Evolutionary conservation across 2,113 vertebrate species (phyloP).

Genomic region (Ciconia boyciana): DNA sequence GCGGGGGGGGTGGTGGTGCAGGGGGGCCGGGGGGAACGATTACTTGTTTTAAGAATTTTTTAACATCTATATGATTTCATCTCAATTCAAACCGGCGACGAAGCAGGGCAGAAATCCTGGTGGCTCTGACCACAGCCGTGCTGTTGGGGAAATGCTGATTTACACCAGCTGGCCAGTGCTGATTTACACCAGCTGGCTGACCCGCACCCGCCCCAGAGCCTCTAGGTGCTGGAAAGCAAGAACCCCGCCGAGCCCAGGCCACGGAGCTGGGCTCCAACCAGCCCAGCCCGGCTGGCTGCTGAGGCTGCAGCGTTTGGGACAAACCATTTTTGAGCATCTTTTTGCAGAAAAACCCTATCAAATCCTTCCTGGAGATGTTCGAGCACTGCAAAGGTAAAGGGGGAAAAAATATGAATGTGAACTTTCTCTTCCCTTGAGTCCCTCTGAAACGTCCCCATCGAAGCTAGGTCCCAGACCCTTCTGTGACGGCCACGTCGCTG

Average conservation of each 20-base stretch:
- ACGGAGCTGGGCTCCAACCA: neutral
- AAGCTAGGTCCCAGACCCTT: no score
- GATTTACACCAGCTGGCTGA: neutral
- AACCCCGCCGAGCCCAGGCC: fast-evolving
- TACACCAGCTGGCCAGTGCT: fast-evolving
- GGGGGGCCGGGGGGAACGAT: fast-evolving
- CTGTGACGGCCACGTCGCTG: neutral
- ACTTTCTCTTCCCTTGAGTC: fast-evolving
- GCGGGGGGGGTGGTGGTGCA: no score
- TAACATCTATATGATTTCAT: fast-evolving
- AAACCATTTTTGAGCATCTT: neutral
- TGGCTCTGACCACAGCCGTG: fast-evolving
- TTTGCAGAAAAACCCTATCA: neutral
- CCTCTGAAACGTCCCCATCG: fast-evolving
- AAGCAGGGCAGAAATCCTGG: neutral
- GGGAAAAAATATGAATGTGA: fast-evolving
- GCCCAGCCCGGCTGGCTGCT: no score
- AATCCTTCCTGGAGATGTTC: fast-evolving
- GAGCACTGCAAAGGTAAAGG: neutral
- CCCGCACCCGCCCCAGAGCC: neutral
- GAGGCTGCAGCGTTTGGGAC: fast-evolving
- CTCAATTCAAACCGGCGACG: fast-evolving
- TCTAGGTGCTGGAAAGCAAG: neutral
- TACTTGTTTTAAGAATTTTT: neutral
- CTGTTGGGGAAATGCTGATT: neutral